Base-by-base conservation (phyloP, 53 echinoderm and acorn worm species). In the Zoroaster sp. region DNA sequence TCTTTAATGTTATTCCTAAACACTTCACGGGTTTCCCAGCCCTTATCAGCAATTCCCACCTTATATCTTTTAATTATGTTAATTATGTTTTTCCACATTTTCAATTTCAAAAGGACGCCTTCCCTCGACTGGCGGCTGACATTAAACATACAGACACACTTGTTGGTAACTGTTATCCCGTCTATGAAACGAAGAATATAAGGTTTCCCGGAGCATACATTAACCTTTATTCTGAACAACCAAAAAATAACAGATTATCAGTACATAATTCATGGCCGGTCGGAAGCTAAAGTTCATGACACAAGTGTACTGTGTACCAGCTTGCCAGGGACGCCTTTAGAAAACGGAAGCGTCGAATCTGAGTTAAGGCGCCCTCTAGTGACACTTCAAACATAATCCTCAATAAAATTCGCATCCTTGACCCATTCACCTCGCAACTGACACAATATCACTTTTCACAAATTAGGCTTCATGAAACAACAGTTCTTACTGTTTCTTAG, bases 31-130 rank as follows among this genome's bases (percentile, higher is more conserved):
- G 34, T 49, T 32, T 25, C 67, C 41, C 4, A 42, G 31, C 42
- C 40, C 42, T 81, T 81, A 81, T 81, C 81, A 67, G 81, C 40
- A 8, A 11, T 40, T 11, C 15, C 59, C 81, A 81, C 66, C 81
- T 65, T 65, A 65, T 30, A 25, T 43, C 18, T 38, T 18, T 25
- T 32, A 17, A 42, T 28, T 66, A 43, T 81, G 21, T 67, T 81
- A 81, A 81, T 81, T 66, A 81, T 81, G 81, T 81, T 81, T 81
- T 81, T 81, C 81, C 81, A 81, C 67, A 54, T 78, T 59, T 40
- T 36, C 59, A 35, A 25, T 59, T 37, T 17, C 3, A 59, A 21
- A 39, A 21, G 67, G 81, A 81, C 54, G 66, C 39, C 81, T 81
- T 42, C 66, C 80, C 77, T 35, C 35, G 20, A 11, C 32, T 54